Evolutionary conservation across 2,113 vertebrate species (phyloP).

Genomic region (Anguilla japonica): DNA sequence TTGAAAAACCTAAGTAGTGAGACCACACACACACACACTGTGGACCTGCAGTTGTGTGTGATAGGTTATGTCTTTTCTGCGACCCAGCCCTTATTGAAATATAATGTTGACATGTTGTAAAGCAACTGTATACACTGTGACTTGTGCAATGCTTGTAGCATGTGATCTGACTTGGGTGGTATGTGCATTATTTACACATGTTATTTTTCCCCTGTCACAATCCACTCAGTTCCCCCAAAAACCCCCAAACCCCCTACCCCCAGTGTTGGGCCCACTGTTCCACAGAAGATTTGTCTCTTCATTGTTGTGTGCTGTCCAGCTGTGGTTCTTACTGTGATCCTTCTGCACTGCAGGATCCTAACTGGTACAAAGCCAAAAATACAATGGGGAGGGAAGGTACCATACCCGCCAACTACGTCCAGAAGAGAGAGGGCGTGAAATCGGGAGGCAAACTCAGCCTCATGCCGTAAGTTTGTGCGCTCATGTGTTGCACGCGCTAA

Average conservation of each 20-base stretch:
- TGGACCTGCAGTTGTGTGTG: background rate
- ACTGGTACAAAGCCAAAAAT: constrained; percentile 98
- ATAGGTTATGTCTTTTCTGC: background rate
- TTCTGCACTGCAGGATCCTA: constrained; percentile 80
- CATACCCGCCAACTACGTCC: constrained; percentile 96
- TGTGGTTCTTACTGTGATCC: background rate
- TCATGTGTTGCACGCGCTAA: background rate
- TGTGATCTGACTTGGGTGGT: background rate
- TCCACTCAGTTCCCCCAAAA: too few species aligned
- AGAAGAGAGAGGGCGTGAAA: constrained; percentile 92
- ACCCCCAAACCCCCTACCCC: too few species aligned
- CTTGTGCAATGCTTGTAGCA: background rate
- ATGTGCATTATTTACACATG: background rate
- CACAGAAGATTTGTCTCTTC: background rate
- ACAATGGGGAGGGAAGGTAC: constrained; percentile 86
- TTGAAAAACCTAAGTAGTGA: background rate
- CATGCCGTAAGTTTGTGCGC: constrained; percentile 88
- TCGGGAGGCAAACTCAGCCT: constrained; percentile 90
- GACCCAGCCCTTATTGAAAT: background rate
- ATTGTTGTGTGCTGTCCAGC: background rate
- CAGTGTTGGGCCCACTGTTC: background rate
- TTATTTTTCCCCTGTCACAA: too few species aligned
- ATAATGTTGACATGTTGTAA: background rate
- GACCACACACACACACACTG: background rate
- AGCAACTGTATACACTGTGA: background rate